A percentile compares a stretch with the other conserved stretches of the same genome.
These are phyloP conservation scores for Smittia sp. DNA, from an alignment of 2,888 invertebrate genomes.

Conservation along the genomic window DNA sequence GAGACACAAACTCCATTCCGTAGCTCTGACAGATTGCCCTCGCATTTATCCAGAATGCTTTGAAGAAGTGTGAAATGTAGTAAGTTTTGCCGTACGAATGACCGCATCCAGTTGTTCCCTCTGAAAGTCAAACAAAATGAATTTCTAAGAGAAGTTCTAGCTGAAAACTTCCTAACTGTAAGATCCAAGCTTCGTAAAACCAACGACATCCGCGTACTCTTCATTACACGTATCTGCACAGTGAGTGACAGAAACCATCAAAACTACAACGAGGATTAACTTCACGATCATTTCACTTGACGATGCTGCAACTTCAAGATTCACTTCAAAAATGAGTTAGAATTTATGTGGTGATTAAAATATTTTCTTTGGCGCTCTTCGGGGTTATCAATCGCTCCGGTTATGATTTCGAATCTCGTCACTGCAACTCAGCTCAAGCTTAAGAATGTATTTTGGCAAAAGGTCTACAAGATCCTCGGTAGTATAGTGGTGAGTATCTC, in stretches of 20 bases:
- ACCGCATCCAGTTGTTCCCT: not conserved
- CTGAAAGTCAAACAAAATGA: not conserved
- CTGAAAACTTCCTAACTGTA: too few relatives aligned
- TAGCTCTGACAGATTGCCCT: not conserved
- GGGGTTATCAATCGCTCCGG: conserved; percentile 4
- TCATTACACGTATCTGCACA: not conserved
- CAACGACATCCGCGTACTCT: not conserved
- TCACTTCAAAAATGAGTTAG: not conserved
- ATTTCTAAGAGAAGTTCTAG: too few relatives aligned
- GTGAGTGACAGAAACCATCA: not conserved
- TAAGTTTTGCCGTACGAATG: not conserved
- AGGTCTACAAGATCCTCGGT: conserved; percentile 49
- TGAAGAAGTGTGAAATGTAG: not conserved
- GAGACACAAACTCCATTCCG: conserved; percentile 4
- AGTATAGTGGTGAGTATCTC: conserved; percentile 56
- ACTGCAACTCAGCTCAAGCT: not conserved
- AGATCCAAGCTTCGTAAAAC: not conserved
- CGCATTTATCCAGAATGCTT: not conserved
- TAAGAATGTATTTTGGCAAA: not conserved
- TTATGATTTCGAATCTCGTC: not conserved
- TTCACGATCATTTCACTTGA: not conserved
- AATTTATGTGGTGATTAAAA: not conserved
- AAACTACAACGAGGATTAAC: not conserved
- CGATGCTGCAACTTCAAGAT: not conserved
- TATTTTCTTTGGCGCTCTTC: not conserved